Percentiles rank a stretch among this genome's conserved stretches.
phyloP scores from a whole-genome alignment of 2,888 invertebrate species.

The Phalangium opilio region DNA sequence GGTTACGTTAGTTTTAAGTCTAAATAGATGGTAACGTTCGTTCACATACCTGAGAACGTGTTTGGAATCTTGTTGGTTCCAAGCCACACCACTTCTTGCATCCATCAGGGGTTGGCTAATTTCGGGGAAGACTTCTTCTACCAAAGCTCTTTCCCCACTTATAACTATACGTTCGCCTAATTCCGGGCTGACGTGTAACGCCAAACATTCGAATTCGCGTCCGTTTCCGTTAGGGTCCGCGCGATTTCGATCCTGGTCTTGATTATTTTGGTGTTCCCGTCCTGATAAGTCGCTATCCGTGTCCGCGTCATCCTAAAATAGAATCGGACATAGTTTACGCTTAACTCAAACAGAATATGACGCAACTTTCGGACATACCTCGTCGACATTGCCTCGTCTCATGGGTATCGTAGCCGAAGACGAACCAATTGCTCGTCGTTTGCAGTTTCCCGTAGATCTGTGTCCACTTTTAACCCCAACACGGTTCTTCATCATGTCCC shows the following conservation, averaged over 20 bases:
- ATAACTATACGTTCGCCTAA: conserved; percentile 65
- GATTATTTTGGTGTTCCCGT: too few species aligned
- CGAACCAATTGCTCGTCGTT: conserved; percentile 1
- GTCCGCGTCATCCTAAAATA: conserved; percentile 4
- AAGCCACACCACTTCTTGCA: conserved; percentile 57
- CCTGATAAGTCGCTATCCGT: conserved; percentile 2
- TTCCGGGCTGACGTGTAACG: conserved; percentile 63
- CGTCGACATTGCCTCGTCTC: too few species aligned
- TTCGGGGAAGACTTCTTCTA: conserved; percentile 49
- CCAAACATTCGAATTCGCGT: conserved; percentile 53
- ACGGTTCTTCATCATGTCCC: conserved; percentile 10
- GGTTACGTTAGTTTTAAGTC: too few species aligned
- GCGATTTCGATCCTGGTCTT: conserved; percentile 1
- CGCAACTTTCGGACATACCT: too few species aligned
- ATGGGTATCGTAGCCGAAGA: conserved; percentile 7
- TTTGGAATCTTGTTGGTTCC: conserved; percentile 57
- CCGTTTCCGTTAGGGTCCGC: conserved; percentile 10
- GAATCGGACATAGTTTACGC: too few species aligned
- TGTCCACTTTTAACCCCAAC: too few species aligned
- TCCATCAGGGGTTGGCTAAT: conserved; percentile 57
- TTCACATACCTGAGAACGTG: conserved; percentile 45
- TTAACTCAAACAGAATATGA: too few species aligned
- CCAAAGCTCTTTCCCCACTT: conserved; percentile 57
- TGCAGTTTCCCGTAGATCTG: too few species aligned
- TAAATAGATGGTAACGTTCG: too few species aligned